Conservation (phyloP, 2,888 invertebrate species). For the Protonemura montana region DNA sequence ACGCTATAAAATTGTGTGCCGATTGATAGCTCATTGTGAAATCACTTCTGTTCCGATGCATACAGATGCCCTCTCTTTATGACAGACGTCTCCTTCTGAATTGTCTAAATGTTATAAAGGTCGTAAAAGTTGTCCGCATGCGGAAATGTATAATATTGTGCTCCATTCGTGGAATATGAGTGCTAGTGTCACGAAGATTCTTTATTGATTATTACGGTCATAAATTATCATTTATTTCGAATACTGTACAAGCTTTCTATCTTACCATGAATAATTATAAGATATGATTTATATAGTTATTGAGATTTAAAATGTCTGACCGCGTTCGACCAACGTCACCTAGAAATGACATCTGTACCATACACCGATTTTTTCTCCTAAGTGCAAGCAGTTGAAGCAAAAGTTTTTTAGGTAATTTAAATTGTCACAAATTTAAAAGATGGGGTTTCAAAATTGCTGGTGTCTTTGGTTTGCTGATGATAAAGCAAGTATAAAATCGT, state of each 20-base stretch:
- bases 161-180: not conserved
- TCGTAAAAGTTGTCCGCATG: not conserved
- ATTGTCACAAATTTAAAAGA: not conserved
- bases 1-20: not conserved
- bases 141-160: not conserved
- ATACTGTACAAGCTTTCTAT: not conserved
- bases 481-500: not conserved
- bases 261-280: not conserved
- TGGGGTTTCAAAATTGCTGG: not conserved
- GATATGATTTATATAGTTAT: not conserved
- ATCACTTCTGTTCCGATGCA: conserved; percentile 15
- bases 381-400: no score
- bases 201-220: not conserved
- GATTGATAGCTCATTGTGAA: not conserved
- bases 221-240: not conserved
- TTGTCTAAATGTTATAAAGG: not conserved
- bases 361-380: no score
- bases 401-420: not conserved
- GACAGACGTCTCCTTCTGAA: not conserved
- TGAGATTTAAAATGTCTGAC: not conserved
- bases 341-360: not conserved
- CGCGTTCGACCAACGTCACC: not conserved
- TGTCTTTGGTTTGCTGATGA: not conserved
- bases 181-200: not conserved
- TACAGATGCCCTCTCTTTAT: not conserved